Base-by-base conservation (phyloP, 2,888 invertebrate species). In the Cyclophora punctaria region DNA sequence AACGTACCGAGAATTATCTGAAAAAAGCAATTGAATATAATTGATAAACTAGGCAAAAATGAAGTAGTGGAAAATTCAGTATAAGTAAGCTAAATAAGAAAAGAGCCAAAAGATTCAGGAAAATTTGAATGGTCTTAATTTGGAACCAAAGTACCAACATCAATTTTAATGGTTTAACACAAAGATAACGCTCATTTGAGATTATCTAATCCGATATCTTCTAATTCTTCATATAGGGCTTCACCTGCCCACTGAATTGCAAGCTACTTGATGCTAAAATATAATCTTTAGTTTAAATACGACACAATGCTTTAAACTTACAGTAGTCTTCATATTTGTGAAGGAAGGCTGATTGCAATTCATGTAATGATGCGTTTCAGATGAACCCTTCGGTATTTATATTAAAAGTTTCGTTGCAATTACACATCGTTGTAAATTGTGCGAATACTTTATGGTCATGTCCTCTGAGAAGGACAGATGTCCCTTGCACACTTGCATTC, bases 371-470 rank as follows among this genome's bases (percentile, higher is more conserved):
- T 87, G 82, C 80, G 77, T 72, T 72, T 70, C 63, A 68, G 73
- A 76, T 71, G 65, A 80, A 82, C 77, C 84, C 87, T 71, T 49
- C 69, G 58, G 78, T 89, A 88, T 88, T 83, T 89, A 88, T 88
- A 87, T 78, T 69, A 71, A 73, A 76, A 75, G 64, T 67, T 77
- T 83, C 73, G 73, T 67, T 62, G 80, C 83, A 83, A 81, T 85
- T 82, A 80, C 83, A 71, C 71, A 75, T 69, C 71, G 64, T 66
- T 66, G 67, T 73, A 71, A 71, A 71, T 81, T 73, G 71, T 71
- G 69, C 71, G 70, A 67, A 74, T 80, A 80, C 69, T 83, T 84
- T 84, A 84, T 75, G 78, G 71, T 71, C 70, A 73, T 75, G 66
- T 68, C 62, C 71, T 70, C 71, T 71, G 67, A 69, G 73, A 73